Conservation (phyloP, 2,888 invertebrate species). For the Mongoloraphidia duomilia region DNA sequence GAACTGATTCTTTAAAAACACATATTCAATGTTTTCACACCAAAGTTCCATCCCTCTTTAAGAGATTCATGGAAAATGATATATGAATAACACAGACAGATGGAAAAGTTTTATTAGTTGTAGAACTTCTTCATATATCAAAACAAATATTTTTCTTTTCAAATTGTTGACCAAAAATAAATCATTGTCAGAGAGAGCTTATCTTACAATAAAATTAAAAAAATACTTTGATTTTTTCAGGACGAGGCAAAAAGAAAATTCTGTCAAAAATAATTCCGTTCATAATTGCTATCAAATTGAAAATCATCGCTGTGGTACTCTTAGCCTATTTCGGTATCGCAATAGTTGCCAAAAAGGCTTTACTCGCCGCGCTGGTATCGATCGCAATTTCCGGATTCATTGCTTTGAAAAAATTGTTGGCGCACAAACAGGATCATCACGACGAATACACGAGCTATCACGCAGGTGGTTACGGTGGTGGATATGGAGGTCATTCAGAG, state of each 20-base stretch:
- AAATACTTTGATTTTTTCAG: slow-evolving; percentile 18
- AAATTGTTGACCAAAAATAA: no score
- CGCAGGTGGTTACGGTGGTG: slow-evolving; percentile 18
- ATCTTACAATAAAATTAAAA: background rate
- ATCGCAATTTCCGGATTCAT: slow-evolving; percentile 41
- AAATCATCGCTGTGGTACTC: slow-evolving; percentile 37
- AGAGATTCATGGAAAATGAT: no score
- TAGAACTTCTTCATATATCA: no score
- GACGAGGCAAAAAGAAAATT: slow-evolving; percentile 40
- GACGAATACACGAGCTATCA: background rate
- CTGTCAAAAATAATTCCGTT: slow-evolving; percentile 40
- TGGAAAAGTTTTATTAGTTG: no score
- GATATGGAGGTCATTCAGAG: slow-evolving; percentile 10
- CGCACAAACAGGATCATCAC: background rate
- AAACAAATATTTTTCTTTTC: no score
- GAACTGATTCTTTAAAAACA: no score
- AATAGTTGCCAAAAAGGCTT: slow-evolving; percentile 48
- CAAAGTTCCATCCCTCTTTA: no score
- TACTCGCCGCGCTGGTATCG: slow-evolving; percentile 41
- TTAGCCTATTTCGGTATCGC: slow-evolving; percentile 41
- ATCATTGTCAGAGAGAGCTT: background rate
- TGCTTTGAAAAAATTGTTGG: slow-evolving; percentile 10
- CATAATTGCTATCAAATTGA: slow-evolving; percentile 41
- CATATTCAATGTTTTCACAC: no score
- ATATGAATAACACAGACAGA: no score